Conservation (phyloP, 2,888 invertebrate species). For the Drosophila mercatorum region DNA sequence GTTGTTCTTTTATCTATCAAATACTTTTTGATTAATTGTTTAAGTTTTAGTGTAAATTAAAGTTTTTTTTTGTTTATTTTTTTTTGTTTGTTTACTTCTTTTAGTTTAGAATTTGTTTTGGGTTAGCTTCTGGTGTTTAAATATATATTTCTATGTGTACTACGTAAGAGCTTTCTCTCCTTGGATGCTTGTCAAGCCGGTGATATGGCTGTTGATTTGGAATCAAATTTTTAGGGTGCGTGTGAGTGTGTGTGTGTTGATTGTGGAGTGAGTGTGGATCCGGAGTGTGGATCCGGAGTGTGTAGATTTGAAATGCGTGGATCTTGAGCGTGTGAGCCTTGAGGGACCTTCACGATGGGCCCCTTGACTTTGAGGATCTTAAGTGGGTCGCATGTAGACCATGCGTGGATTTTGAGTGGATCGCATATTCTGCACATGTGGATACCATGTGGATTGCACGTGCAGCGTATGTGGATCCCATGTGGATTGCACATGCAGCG, state of each 20-base stretch:
- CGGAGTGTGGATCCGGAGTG: not conserved
- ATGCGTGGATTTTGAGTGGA: not conserved
- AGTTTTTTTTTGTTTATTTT: not conserved
- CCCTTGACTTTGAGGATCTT: not conserved
- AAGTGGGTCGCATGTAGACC: not conserved
- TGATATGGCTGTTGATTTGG: conserved; percentile 55
- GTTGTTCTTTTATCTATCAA: conserved; percentile 5
- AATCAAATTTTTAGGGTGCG: conserved; percentile 32
- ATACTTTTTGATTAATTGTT: conserved; percentile 12
- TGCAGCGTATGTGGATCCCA: too few species aligned
- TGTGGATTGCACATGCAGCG: too few species aligned
- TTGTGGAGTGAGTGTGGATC: not conserved
- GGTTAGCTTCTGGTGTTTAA: not conserved
- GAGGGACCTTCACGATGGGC: too few species aligned
- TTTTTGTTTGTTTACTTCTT: not conserved
- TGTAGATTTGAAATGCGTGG: not conserved
- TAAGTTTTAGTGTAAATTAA: conserved; percentile 13
- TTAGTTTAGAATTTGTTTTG: not conserved
- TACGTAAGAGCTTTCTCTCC: not conserved
- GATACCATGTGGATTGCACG: too few species aligned
- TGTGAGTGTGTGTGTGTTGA: conserved; percentile 1
- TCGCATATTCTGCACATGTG: too few species aligned
- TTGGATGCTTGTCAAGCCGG: conserved; percentile 26
- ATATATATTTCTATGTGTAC: not conserved
- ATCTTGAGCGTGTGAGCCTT: not conserved